Evolutionary conservation across 2,113 vertebrate species (phyloP), one percentile per base, ranked within the genome.

Genomic region (Catagonus wagneri): DNA sequence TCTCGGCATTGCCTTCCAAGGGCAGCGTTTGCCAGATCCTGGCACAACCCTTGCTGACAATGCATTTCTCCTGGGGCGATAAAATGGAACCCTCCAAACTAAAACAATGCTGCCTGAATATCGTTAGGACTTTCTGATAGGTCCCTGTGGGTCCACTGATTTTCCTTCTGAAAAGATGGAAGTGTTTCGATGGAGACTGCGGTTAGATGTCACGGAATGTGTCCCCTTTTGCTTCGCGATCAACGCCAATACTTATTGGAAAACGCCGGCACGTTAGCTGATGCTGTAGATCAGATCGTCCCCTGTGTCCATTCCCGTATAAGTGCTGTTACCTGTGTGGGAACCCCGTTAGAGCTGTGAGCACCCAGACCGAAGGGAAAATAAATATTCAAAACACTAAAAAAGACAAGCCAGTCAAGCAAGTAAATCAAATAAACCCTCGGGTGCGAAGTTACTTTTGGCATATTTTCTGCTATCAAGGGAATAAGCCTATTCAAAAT

Each of bases 1-100:
- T 92, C 97, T 93, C 97, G 93, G 90, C 72, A 83, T 95, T 17
- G 80, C 19, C 96, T 95, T 94, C 91, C 95, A 83, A 91, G 83
- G 96, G 81, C 66, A 95, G 3, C 0, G 27, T 96, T 97, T 94
- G 86, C 78, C 93, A 95, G 74, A 72, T 84, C 74, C 87, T 96
- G 96, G 61, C 96, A 96, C 72, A 88, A 44, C 89, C 83, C 54
- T 95, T 96, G 50, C 94, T 98, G 90, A 97, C 58, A 23, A 25
- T 66, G 61, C 61, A 72, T 94, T 97, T 98, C 72, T 39, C 1
- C 69, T 61, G 83, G n/a, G 32, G 44, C 25, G 52, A 29, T 61
- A 56, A 0, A 1, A 71, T 74, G 89, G 79, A 54, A 39, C 1
- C 63, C 72, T 58, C n/a, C 1, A 95, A 91, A 36, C 25, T 0